phyloP scores from a whole-genome alignment of 2,797 vertebrate genomes.

The Buphagus erythrorhynchus region DNA sequence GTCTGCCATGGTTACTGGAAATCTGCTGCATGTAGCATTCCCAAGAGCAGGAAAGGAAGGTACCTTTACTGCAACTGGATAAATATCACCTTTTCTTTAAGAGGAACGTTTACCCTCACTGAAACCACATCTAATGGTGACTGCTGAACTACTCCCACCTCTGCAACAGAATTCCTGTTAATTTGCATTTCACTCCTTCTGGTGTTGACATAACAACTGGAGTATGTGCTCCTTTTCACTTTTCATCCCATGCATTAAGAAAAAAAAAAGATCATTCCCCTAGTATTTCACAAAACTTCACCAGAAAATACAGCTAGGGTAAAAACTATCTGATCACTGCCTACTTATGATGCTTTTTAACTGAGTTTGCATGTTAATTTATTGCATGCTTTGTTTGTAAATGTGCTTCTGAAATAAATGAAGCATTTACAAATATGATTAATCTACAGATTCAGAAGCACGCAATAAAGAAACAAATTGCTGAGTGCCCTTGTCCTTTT shows the following conservation, averaged over 20 bases:
- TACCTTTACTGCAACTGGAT: neutral
- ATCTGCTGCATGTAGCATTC: constrained; percentile 25
- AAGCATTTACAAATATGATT: constrained; percentile 70
- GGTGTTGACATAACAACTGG: neutral
- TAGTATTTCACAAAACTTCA: constrained; percentile 1
- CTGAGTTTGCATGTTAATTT: constrained; percentile 57
- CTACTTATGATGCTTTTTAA: constrained; percentile 35
- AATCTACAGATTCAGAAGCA: constrained; percentile 59
- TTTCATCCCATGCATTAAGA: neutral
- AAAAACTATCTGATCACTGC: constrained; percentile 31
- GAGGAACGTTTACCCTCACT: neutral
- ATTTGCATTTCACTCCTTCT: constrained; percentile 21
- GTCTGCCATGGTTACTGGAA: constrained; percentile 65
- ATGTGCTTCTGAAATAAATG: constrained; percentile 69
- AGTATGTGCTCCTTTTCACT: neutral
- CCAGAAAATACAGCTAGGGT: neutral
- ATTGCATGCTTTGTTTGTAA: constrained; percentile 62
- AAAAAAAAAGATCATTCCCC: neutral
- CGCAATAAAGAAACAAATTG: constrained; percentile 60
- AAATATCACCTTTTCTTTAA: constrained; percentile 25
- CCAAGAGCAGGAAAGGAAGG: constrained; percentile 33
- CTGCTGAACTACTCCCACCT: neutral
- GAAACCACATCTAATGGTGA: neutral
- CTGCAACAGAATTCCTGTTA: neutral
- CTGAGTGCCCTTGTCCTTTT: constrained; percentile 34